A percentile compares a stretch with the other conserved stretches of the same genome.
These are phyloP conservation scores for Dimorphilus gyrociliatus DNA, from an alignment of 2,888 invertebrate genomes.

Conservation along the genomic window DNA sequence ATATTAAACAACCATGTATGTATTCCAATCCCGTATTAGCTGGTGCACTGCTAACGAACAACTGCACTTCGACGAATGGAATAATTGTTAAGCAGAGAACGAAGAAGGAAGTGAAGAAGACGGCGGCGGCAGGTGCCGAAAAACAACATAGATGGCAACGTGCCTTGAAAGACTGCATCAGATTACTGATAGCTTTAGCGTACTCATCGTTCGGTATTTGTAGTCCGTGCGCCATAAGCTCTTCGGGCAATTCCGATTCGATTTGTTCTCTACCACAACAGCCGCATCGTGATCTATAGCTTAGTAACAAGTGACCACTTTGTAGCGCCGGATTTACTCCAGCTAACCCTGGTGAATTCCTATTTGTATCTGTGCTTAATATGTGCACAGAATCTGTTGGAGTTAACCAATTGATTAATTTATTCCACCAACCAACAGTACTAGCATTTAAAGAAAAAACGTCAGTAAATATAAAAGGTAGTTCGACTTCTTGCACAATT, in stretches of 20 bases:
- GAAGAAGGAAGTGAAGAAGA: slow-evolving; percentile 11
- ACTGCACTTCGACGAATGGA: slow-evolving; percentile 11
- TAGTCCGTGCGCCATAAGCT: slow-evolving; percentile 9
- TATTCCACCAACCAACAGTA: no score
- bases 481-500: no score
- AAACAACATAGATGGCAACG: slow-evolving; percentile 13
- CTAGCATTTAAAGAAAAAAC: no score
- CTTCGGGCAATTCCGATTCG: slow-evolving; percentile 9
- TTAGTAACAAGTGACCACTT: slow-evolving; percentile 10
- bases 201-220: slow-evolving; percentile 11
- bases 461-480: no score
- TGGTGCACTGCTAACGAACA: no score
- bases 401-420: no score
- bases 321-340: no score
- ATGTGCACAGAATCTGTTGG: no score
- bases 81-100: slow-evolving; percentile 9
- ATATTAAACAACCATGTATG: slow-evolving; percentile 11
- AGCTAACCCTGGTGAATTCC: no score
- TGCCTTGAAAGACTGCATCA: slow-evolving; percentile 11
- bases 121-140: slow-evolving; percentile 11
- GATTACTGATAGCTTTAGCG: slow-evolving; percentile 6
- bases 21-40: slow-evolving; percentile 10
- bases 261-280: slow-evolving; percentile 10
- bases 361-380: no score
- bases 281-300: slow-evolving; percentile 9